A percentile compares a stretch with the other conserved stretches of the same genome.
These are phyloP conservation scores for Physella acuta DNA, from an alignment of 1,140 invertebrate species.

Conservation along the genomic window DNA sequence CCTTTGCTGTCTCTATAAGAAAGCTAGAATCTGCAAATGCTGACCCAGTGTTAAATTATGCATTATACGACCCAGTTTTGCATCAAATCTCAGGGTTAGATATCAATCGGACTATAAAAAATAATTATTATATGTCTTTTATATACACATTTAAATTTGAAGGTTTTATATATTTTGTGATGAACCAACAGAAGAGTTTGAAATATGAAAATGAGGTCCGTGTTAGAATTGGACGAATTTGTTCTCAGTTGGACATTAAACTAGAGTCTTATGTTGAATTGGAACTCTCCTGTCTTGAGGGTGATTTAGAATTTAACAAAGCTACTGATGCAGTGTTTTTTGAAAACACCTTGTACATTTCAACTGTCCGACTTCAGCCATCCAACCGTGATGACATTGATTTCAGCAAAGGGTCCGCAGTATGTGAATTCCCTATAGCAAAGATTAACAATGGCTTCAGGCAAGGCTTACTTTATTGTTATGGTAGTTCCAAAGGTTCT, in stretches of 20 bases:
- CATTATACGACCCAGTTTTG: constrained; percentile 1
- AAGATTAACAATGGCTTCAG: constrained; percentile 9
- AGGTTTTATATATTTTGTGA: constrained; percentile 32
- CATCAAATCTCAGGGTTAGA: constrained; percentile 28
- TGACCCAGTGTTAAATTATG: constrained; percentile 17
- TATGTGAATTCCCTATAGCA: constrained; percentile 29
- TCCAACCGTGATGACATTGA: constrained; percentile 13
- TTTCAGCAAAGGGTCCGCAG: constrained; percentile 17
- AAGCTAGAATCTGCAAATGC: constrained; percentile 19
- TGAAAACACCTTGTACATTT: constrained; percentile 25
- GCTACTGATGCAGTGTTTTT: constrained; percentile 26
- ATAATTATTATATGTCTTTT: constrained; percentile 31
- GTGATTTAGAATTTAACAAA: constrained; percentile 25
- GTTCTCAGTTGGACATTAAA: constrained; percentile 25
- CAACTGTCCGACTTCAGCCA: constrained; percentile 17
- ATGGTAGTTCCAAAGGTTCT: not conserved
- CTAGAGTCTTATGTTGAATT: constrained; percentile 36
- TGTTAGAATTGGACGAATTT: constrained; percentile 33
- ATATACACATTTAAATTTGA: constrained; percentile 32
- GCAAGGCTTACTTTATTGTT: constrained; percentile 3
- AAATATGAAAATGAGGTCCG: not conserved
- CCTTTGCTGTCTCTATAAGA: constrained; percentile 32
- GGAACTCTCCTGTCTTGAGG: constrained; percentile 24
- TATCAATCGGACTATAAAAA: not conserved
- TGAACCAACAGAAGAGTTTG: constrained; percentile 31